phyloP scores from a whole-genome alignment of 2,888 invertebrate species.

The Hybos culiciformis region DNA sequence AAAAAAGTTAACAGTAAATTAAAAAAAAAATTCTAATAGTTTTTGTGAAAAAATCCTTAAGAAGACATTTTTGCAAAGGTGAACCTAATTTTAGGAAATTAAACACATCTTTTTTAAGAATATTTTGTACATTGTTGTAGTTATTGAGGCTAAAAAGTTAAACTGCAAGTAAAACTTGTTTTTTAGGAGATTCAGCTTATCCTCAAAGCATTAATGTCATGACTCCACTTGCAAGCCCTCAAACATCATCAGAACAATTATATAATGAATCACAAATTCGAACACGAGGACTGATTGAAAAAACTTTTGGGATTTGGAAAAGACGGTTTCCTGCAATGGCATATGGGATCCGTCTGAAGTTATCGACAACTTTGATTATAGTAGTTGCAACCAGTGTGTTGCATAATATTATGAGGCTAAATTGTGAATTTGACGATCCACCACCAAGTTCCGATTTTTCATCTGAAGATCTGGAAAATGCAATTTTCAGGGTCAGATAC shows the following conservation, averaged over 20 bases:
- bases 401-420: not conserved
- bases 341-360: not conserved
- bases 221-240: not conserved
- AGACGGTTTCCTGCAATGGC: not conserved
- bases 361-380: not conserved
- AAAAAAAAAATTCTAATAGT: too few species aligned
- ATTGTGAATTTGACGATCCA: not conserved
- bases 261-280: not conserved
- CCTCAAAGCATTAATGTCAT: not conserved
- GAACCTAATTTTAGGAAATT: too few species aligned
- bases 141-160: too few species aligned
- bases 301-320: not conserved
- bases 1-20: too few species aligned
- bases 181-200: too few species aligned
- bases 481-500: too few species aligned
- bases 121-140: too few species aligned
- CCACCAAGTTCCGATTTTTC: not conserved
- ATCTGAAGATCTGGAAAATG: not conserved
- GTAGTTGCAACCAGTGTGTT: not conserved
- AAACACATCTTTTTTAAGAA: too few species aligned
- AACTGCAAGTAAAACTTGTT: too few species aligned
- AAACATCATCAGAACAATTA: not conserved
- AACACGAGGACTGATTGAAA: not conserved
- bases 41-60: too few species aligned
- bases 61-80: too few species aligned